These are phyloP conservation scores for Drosophila takahashii DNA, from an alignment of 1,140 invertebrate species.

Conservation along the genomic window DNA sequence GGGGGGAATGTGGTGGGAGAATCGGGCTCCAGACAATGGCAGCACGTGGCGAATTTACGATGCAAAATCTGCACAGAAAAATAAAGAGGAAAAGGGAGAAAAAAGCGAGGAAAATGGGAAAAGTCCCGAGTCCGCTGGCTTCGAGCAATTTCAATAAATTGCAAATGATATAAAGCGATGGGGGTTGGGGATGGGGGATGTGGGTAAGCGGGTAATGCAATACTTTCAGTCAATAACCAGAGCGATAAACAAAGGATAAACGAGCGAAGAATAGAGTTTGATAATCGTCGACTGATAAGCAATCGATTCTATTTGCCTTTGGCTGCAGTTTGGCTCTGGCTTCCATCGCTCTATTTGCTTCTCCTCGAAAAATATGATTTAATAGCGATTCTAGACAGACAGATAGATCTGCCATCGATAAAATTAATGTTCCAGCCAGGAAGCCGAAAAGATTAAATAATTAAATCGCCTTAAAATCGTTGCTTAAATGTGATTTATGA, in stretches of 20 bases:
- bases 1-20: not conserved
- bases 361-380: not conserved
- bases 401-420: no score
- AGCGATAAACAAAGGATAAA: slow-evolving; percentile 29
- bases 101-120: not conserved
- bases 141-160: slow-evolving; percentile 66
- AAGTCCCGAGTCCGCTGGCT: slow-evolving; percentile 25
- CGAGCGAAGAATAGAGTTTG: not conserved
- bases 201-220: slow-evolving; percentile 13
- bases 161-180: slow-evolving; percentile 28
- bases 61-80: slow-evolving; percentile 52
- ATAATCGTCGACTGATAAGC: slow-evolving; percentile 11
- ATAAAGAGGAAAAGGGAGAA: slow-evolving; percentile 5
- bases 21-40: slow-evolving; percentile 42
- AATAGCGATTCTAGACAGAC: no score
- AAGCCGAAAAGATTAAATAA: no score
- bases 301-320: not conserved
- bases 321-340: not conserved
- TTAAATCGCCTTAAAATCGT: no score
- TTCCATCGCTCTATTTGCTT: not conserved
- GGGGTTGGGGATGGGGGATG: not conserved
- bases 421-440: no score
- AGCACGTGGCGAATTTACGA: slow-evolving; percentile 60
- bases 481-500: no score
- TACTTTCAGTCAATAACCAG: slow-evolving; percentile 29